Base-by-base conservation (phyloP, 1,140 invertebrate genomes). In the Drosophila triauraria region DNA sequence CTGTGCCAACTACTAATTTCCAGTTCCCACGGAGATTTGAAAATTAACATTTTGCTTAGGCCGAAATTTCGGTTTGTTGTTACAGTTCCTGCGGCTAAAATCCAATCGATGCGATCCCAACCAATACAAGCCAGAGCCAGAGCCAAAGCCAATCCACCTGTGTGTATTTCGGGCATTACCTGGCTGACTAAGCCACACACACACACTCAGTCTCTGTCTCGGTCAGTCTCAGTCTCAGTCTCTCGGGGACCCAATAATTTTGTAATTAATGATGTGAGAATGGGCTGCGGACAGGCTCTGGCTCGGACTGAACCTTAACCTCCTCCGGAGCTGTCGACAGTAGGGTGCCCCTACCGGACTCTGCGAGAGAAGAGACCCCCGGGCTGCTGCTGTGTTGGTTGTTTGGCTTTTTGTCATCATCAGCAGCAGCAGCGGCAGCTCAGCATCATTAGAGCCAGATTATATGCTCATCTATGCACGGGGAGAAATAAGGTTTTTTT, bases 251-350 rank as follows among this genome's bases (percentile, higher is more conserved):
- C 82, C 72, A 87, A 87, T 87, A 87, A 87, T 88, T 88, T 90
- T 88, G 78, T 88, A 88, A 88, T 88, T 88, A 88, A 88, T 88
- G 85, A 88, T 88, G 85, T 88, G 85, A 88, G 85, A 88, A 88
- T 85, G 82, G 84, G 68, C 70, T 74, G 87, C 63, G 75, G 86
- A 90, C 85, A 82, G 82, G 6, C 40, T n/a, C 30, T 47, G 59
- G 38, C 35, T 43, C 17, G 17, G 20, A 35, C 10, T 32, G 54
- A 56, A 63, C 53, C 70, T 62, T 69, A 67, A 63, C 58, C 79
- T 56, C 53, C 75, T 78, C 71, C 74, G 75, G 83, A 87, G 83
- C 84, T 88, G 88, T 86, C 83, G 82, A 87, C 82, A 85, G 82
- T 78, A 70, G 82, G 82, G 75, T 85, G 82, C 82, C 83, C 75